A percentile compares a stretch with the other conserved stretches of the same genome.
phyloP scores from a whole-genome alignment of 2,888 invertebrate species.

The Scaptomyza tumidula region DNA sequence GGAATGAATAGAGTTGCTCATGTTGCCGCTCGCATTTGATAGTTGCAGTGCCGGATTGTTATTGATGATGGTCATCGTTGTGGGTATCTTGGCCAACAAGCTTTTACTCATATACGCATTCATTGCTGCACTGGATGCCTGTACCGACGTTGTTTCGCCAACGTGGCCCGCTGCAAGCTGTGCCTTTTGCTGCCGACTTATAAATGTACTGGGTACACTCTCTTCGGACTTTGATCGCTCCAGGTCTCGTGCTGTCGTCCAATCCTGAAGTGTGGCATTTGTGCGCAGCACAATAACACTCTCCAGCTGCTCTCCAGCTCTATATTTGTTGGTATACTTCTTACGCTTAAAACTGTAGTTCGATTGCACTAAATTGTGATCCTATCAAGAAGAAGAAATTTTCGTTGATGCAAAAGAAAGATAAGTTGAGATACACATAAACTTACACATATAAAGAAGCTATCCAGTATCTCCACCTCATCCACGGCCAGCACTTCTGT shows the following conservation, averaged over 20 bases:
- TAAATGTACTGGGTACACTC: conserved; percentile 39
- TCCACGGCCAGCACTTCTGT: conserved; percentile 81
- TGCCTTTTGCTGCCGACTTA: conserved; percentile 55
- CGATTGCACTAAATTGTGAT: conserved; percentile 84
- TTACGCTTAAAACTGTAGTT: conserved; percentile 83
- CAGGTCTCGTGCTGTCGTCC: conserved; percentile 79
- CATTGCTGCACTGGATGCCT: conserved; percentile 8
- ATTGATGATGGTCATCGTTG: conserved; percentile 83
- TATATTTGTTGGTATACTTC: conserved; percentile 80
- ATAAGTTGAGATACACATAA: no score
- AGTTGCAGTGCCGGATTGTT: conserved; percentile 67
- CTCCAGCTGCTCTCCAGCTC: conserved; percentile 81
- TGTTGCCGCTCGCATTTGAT: conserved; percentile 64
- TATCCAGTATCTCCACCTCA: conserved; percentile 83
- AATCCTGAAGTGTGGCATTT: conserved; percentile 80
- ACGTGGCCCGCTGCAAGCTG: conserved; percentile 6
- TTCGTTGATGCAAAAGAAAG: no score
- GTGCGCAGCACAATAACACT: conserved; percentile 83
- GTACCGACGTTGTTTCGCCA: conserved; percentile 13
- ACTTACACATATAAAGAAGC: conserved; percentile 84
- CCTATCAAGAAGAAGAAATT: conserved; percentile 57
- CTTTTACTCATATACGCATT: conserved; percentile 76
- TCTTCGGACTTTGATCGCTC: conserved; percentile 72
- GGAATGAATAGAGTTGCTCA: conserved; percentile 77
- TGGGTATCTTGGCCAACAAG: conserved; percentile 82